These are phyloP conservation scores for Caloenas nicobarica DNA, from an alignment of 2,113 vertebrate species.

Conservation along the genomic window DNA sequence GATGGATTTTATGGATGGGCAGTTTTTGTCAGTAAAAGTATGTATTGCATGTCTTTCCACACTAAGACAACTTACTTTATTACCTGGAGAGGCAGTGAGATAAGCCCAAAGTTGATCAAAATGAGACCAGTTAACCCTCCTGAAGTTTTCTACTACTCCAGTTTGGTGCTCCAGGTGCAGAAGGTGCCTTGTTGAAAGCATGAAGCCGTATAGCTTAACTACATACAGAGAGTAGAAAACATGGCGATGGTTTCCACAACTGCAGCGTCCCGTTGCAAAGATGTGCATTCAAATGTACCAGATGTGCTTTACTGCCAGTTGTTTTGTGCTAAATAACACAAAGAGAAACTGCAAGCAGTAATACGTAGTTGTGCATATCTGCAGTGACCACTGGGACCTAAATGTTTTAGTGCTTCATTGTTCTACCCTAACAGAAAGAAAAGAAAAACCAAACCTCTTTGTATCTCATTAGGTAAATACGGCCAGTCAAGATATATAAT, in stretches of 20 bases:
- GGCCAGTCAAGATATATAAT: neutral
- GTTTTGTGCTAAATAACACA: neutral
- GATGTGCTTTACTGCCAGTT: neutral
- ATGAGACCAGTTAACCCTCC: neutral
- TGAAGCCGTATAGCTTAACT: neutral
- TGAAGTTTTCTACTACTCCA: neutral
- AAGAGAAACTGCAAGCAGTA: neutral
- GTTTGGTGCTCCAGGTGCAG: neutral
- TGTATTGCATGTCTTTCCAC: neutral
- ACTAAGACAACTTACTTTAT: slow-evolving; percentile 9
- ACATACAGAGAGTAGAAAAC: neutral
- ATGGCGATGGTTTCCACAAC: neutral
- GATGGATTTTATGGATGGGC: neutral
- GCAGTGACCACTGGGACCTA: neutral
- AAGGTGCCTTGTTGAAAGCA: neutral
- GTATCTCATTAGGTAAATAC: neutral
- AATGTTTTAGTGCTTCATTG: neutral
- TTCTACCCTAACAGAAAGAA: neutral
- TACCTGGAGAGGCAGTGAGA: neutral
- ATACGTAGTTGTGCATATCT: neutral
- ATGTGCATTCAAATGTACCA: neutral
- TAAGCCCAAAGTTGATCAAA: neutral
- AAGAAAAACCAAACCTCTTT: neutral
- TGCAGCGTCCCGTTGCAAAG: neutral
- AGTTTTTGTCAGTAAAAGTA: neutral